phyloP scores from a whole-genome alignment of 2,888 invertebrate species.

The Ichneumon xanthorius region DNA sequence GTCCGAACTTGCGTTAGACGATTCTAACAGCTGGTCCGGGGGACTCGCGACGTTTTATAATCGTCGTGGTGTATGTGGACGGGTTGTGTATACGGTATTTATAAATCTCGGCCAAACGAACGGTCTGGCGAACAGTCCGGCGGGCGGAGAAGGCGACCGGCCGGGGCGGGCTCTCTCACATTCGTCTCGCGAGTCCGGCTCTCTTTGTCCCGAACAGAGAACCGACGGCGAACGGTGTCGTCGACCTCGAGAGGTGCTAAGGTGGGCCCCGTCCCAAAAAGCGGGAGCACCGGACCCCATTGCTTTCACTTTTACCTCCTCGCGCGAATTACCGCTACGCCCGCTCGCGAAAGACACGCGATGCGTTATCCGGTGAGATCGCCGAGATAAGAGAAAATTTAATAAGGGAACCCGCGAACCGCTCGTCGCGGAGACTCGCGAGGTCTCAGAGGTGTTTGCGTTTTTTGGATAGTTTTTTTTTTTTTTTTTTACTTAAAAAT shows the following conservation, averaged over 20 bases:
- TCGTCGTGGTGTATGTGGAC: neutral
- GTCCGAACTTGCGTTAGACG: neutral
- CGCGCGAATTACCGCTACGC: slow-evolving; percentile 70
- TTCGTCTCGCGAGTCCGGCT: slow-evolving; percentile 53
- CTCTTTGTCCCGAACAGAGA: slow-evolving; percentile 74
- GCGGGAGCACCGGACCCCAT: slow-evolving; percentile 74
- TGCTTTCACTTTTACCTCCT: slow-evolving; percentile 80
- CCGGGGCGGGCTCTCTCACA: slow-evolving; percentile 39
- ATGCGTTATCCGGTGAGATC: slow-evolving; percentile 64
- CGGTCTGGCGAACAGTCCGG: slow-evolving; percentile 41
- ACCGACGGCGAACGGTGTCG: slow-evolving; percentile 73
- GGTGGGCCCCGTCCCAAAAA: slow-evolving; percentile 78
- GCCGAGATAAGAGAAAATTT: slow-evolving; percentile 51
- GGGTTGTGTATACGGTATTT: slow-evolving; percentile 12
- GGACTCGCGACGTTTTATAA: slow-evolving; percentile 20
- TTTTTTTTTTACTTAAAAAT: neutral
- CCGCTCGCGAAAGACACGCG: slow-evolving; percentile 52
- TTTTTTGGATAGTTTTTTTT: neutral
- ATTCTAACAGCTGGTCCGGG: slow-evolving; percentile 25
- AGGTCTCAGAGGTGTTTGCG: neutral
- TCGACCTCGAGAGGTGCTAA: slow-evolving; percentile 79
- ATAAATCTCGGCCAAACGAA: slow-evolving; percentile 48
- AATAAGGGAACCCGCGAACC: slow-evolving; percentile 68
- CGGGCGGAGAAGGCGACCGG: slow-evolving; percentile 6
- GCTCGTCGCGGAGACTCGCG: slow-evolving; percentile 58